Evolutionary conservation across 1,140 invertebrate species (phyloP).

Genomic region (Procambarus virginalis): DNA sequence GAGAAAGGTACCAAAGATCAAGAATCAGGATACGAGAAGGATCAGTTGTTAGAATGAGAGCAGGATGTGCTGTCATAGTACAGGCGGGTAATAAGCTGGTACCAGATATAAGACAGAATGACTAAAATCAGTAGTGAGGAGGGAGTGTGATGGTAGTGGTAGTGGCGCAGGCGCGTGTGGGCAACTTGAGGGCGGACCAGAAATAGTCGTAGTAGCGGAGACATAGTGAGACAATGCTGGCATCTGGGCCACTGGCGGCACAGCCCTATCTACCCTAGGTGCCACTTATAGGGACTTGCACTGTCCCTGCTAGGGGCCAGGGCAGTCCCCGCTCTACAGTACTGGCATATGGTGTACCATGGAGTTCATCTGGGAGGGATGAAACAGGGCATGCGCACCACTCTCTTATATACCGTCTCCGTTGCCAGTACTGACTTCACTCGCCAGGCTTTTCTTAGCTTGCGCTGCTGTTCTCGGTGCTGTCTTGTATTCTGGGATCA

Average conservation of each 20-base stretch:
- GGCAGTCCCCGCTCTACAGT: no score
- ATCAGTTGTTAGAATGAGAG: no score
- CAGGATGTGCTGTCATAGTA: no score
- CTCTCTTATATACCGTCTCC: no score
- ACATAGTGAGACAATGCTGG: constrained; percentile 4
- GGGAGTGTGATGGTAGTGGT: background rate
- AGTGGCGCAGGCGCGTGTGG: background rate
- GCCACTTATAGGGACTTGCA: background rate
- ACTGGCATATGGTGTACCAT: no score
- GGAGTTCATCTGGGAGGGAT: no score
- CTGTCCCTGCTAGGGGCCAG: background rate
- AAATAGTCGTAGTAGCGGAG: constrained; percentile 12
- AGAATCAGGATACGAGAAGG: no score
- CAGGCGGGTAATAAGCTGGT: background rate
- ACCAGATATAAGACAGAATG: background rate
- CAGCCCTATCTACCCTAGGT: background rate
- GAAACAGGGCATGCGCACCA: no score
- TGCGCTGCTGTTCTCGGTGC: background rate
- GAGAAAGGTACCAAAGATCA: no score
- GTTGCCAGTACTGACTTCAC: background rate
- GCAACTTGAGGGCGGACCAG: background rate
- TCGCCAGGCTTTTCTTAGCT: constrained; percentile 1
- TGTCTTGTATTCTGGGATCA: constrained; percentile 8
- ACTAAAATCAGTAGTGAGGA: background rate
- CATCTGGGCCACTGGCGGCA: background rate